phyloP scores from a whole-genome alignment of 1,140 invertebrate genomes.

The Drosophila trapezifrons region DNA sequence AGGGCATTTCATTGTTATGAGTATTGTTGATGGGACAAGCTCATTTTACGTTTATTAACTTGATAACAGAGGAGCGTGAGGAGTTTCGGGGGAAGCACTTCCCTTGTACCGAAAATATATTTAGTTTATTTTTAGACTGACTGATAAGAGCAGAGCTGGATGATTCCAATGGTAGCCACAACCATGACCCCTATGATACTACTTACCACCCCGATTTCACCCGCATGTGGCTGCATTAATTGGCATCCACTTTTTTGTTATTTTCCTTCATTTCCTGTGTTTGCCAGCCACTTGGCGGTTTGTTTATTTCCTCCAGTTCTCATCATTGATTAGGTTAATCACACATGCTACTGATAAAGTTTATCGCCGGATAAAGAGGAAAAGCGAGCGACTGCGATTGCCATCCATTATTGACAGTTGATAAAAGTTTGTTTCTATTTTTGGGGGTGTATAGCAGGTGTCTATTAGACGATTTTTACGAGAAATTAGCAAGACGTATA shows the following conservation, averaged over 20 bases:
- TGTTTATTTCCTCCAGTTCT: slow-evolving; percentile 20
- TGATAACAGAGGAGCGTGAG: slow-evolving; percentile 7
- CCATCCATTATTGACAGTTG: slow-evolving; percentile 23
- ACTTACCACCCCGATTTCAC: neutral
- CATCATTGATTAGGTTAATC: slow-evolving; percentile 34
- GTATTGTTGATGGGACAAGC: slow-evolving; percentile 43
- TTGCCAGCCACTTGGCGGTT: slow-evolving; percentile 43
- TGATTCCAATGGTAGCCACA: neutral
- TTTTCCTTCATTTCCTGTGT: slow-evolving; percentile 37
- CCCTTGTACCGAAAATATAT: slow-evolving; percentile 29
- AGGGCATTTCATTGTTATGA: slow-evolving; percentile 45
- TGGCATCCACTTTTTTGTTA: slow-evolving; percentile 12
- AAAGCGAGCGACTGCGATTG: slow-evolving; percentile 3
- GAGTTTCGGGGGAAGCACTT: neutral
- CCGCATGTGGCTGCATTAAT: slow-evolving; percentile 20
- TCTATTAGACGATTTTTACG: too few species aligned
- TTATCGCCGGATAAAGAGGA: slow-evolving; percentile 4
- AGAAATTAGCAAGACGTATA: neutral
- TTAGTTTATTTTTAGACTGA: slow-evolving; percentile 27
- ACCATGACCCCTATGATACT: slow-evolving; percentile 13
- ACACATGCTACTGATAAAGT: slow-evolving; percentile 33
- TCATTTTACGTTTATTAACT: slow-evolving; percentile 56
- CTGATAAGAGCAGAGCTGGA: slow-evolving; percentile 5
- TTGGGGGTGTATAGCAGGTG: neutral
- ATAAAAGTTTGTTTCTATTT: slow-evolving; percentile 27